Evolutionary conservation across 2,888 invertebrate species (phyloP).

Genomic region (Drosophila birchii): DNA sequence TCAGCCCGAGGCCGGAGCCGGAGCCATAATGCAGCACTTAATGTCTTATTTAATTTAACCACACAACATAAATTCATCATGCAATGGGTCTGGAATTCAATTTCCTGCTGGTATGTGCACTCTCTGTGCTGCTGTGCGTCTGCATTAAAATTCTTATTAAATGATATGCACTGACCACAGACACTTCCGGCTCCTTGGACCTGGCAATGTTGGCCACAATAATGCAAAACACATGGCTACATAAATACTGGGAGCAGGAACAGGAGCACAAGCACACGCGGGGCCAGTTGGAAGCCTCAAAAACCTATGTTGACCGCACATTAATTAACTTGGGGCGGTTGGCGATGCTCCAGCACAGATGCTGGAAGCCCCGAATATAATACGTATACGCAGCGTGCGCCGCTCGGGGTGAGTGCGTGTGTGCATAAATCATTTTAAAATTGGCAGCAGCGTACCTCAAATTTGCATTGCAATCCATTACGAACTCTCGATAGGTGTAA

Average conservation of each 20-base stretch:
- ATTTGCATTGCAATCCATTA: conserved; percentile 49
- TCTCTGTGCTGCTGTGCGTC: conserved; percentile 18
- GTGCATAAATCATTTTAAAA: conserved; percentile 53
- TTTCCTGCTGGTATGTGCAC: conserved; percentile 43
- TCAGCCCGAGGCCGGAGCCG: conserved; percentile 19
- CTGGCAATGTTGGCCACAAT: conserved; percentile 37
- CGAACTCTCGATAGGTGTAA: conserved; percentile 37
- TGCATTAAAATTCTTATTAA: conserved; percentile 57
- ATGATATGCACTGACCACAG: conserved; percentile 38
- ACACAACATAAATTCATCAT: conserved; percentile 48
- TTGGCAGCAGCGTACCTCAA: conserved; percentile 47
- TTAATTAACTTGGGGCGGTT: conserved; percentile 59
- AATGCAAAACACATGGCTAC: conserved; percentile 41
- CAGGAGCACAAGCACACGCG: neutral
- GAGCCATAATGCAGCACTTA: conserved; percentile 41
- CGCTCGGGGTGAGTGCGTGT: conserved; percentile 23
- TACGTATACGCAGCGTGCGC: conserved; percentile 47
- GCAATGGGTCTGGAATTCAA: conserved; percentile 48
- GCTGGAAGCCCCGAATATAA: conserved; percentile 34
- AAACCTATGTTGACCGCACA: conserved; percentile 62
- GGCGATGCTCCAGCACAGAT: conserved; percentile 3
- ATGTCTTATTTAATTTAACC: conserved; percentile 50
- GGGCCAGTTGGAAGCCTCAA: conserved; percentile 46
- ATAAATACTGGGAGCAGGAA: conserved; percentile 15
- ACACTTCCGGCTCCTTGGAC: conserved; percentile 15